Evolutionary conservation across 2,888 invertebrate genomes (phyloP).

Genomic region (Pterostichus niger): DNA sequence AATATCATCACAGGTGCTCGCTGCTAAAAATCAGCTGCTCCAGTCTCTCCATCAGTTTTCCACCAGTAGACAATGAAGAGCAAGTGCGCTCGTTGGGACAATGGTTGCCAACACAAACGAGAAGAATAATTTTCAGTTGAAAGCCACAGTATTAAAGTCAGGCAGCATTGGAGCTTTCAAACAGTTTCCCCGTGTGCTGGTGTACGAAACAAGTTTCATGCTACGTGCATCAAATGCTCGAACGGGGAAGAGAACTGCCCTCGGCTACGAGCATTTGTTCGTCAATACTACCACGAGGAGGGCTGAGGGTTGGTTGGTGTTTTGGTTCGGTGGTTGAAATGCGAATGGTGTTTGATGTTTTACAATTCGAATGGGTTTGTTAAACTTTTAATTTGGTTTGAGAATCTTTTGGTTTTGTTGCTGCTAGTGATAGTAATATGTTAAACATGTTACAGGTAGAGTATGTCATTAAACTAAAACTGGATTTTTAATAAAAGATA

Average conservation of each 20-base stretch:
- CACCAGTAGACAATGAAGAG: constrained; percentile 22
- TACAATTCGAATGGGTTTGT: too few species aligned
- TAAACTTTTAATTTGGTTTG: too few species aligned
- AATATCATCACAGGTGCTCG: too few species aligned
- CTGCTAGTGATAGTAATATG: too few species aligned
- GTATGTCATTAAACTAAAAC: too few species aligned
- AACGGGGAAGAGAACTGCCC: neutral
- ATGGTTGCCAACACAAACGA: constrained; percentile 52
- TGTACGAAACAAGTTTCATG: constrained; percentile 33
- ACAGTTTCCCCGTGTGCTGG: constrained; percentile 14
- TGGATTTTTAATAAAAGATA: too few species aligned
- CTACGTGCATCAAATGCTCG: constrained; percentile 54
- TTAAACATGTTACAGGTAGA: too few species aligned
- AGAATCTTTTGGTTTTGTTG: too few species aligned
- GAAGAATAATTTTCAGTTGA: constrained; percentile 64
- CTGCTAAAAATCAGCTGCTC: too few species aligned
- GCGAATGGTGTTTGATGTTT: too few species aligned
- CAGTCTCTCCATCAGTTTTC: too few species aligned
- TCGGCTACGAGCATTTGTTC: neutral
- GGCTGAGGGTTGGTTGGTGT: neutral
- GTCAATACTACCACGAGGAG: neutral
- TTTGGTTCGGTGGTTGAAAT: neutral
- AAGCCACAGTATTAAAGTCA: constrained; percentile 59
- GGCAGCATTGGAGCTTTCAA: constrained; percentile 52
- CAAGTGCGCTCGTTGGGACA: constrained; percentile 56